Evolutionary conservation across 2,113 vertebrate species (phyloP).

Genomic region (Rhinolophus sinicus): DNA sequence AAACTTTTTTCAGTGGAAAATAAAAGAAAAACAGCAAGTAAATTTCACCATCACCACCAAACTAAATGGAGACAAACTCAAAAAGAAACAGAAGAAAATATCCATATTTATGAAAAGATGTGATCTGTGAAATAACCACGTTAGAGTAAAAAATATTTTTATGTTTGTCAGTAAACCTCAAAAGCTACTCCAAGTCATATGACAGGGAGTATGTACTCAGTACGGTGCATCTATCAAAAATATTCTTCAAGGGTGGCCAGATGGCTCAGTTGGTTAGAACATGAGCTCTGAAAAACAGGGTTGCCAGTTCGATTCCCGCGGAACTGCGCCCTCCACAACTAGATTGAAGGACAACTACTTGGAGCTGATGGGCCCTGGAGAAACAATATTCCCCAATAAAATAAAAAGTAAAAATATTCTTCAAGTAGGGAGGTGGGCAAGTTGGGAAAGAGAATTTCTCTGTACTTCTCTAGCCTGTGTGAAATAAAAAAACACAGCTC

Average conservation of each 20-base stretch:
- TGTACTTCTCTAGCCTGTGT: neutral
- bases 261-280: too few relatives aligned
- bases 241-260: too few relatives aligned
- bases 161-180: constrained; percentile 53
- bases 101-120: neutral
- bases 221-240: constrained; percentile 51
- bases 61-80: constrained; percentile 60
- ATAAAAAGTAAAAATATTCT: neutral
- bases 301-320: too few relatives aligned
- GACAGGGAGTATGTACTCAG: neutral
- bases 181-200: constrained; percentile 16
- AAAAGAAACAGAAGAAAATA: constrained; percentile 65
- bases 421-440: neutral
- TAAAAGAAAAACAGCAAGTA: constrained; percentile 87
- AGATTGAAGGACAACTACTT: too few relatives aligned
- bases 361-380: too few relatives aligned
- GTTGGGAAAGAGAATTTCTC: neutral
- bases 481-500: constrained; percentile 10
- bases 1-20: constrained; percentile 78
- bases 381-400: too few relatives aligned
- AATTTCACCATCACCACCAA: constrained; percentile 88
- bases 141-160: constrained; percentile 56
- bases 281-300: too few relatives aligned
- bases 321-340: too few relatives aligned
- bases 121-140: constrained; percentile 48